These are phyloP conservation scores for Xylocopa sonorina DNA, from an alignment of 1,140 invertebrate genomes.

Conservation along the genomic window DNA sequence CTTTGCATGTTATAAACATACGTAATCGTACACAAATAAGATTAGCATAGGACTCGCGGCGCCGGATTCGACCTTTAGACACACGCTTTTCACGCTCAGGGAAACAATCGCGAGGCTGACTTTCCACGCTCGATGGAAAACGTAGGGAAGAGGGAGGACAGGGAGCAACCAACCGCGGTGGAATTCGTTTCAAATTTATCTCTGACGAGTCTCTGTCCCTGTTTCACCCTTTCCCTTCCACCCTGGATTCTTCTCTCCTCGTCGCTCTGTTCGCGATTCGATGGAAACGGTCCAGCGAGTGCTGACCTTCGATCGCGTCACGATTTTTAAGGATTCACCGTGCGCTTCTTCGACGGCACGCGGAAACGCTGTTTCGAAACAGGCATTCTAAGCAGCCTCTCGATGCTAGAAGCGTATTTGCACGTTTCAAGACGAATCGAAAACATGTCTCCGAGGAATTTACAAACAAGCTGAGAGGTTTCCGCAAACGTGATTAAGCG, in stretches of 20 bases:
- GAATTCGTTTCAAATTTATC: constrained; percentile 62
- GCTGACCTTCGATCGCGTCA: constrained; percentile 17
- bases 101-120: constrained; percentile 52
- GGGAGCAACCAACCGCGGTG: background rate
- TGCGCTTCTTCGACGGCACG: background rate
- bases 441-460: constrained; percentile 8
- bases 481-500: background rate
- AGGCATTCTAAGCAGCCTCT: background rate
- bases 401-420: too few relatives aligned
- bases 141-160: background rate
- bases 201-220: background rate
- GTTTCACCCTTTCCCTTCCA: background rate
- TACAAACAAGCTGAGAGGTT: constrained; percentile 7
- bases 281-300: constrained; percentile 4
- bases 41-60: constrained; percentile 80
- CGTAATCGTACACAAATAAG: constrained; percentile 82
- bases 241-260: background rate
- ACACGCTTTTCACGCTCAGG: constrained; percentile 31
- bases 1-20: constrained; percentile 83
- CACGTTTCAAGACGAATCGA: constrained; percentile 28
- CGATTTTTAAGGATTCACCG: constrained; percentile 20
- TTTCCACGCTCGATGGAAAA: background rate
- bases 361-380: constrained; percentile 18
- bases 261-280: background rate
- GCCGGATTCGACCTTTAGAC: constrained; percentile 40